Conservation (phyloP, 2,888 invertebrate species). For the Eledona agricola region DNA sequence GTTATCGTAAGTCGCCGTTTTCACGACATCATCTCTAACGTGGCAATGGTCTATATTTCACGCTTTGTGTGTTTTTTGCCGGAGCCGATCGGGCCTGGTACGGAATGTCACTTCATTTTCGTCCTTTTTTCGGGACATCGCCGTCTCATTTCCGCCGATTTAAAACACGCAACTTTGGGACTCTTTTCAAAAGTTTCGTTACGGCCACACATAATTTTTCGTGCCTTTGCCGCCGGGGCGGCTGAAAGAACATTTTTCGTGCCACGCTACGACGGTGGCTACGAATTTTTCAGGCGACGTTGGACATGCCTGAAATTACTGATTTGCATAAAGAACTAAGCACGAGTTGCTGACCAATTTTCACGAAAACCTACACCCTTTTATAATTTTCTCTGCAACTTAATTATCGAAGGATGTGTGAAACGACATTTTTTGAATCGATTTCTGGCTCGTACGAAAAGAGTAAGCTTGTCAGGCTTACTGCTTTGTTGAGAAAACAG, state of each 20-base stretch:
- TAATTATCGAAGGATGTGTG: too few species aligned
- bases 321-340: too few species aligned
- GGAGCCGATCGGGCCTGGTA: constrained; percentile 52
- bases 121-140: constrained; percentile 56
- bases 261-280: constrained; percentile 48
- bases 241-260: constrained; percentile 51
- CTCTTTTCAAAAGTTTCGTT: constrained; percentile 52
- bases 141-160: constrained; percentile 57
- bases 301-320: constrained; percentile 42
- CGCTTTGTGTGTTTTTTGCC: constrained; percentile 48
- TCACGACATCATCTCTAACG: constrained; percentile 51
- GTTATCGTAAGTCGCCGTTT: constrained; percentile 46
- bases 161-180: constrained; percentile 54
- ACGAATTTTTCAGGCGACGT: constrained; percentile 42
- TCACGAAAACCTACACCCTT: too few species aligned
- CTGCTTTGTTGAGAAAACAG: too few species aligned
- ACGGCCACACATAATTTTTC: constrained; percentile 56
- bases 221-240: constrained; percentile 49
- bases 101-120: constrained; percentile 58
- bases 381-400: too few species aligned
- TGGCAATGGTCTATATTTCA: constrained; percentile 58
- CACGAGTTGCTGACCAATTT: too few species aligned
- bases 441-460: too few species aligned
- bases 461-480: too few species aligned
- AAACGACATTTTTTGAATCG: too few species aligned